A percentile compares a stretch with the other conserved stretches of the same genome.
phyloP scores from a whole-genome alignment of 1,140 invertebrate genomes.

The Trachelipus rathkii region DNA sequence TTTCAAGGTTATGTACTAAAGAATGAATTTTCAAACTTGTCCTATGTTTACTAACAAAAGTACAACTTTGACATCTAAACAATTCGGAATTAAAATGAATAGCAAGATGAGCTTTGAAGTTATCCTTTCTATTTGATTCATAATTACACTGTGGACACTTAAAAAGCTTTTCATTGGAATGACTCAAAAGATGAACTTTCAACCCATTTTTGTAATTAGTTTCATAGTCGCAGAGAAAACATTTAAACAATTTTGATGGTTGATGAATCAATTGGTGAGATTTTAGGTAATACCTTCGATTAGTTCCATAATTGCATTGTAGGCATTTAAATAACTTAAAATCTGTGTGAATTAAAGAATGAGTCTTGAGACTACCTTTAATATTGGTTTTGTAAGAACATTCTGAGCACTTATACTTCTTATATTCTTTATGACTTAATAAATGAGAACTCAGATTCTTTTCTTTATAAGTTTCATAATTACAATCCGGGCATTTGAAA shows the following conservation, averaged over 20 bases:
- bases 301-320: slow-evolving; percentile 18
- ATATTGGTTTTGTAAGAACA: slow-evolving; percentile 22
- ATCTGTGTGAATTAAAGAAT: slow-evolving; percentile 22
- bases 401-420: slow-evolving; percentile 12
- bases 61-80: slow-evolving; percentile 19
- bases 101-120: slow-evolving; percentile 20
- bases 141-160: slow-evolving; percentile 19
- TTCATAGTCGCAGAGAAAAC: slow-evolving; percentile 9
- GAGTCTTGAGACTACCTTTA: slow-evolving; percentile 13
- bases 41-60: background rate
- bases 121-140: slow-evolving; percentile 14
- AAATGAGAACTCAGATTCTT: slow-evolving; percentile 19
- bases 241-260: slow-evolving; percentile 14
- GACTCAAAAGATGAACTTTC: too few relatives aligned
- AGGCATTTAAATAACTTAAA: slow-evolving; percentile 22
- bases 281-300: slow-evolving; percentile 20
- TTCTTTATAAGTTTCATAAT: slow-evolving; percentile 17
- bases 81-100: slow-evolving; percentile 17
- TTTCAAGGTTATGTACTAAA: background rate
- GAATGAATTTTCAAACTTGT: slow-evolving; percentile 16
- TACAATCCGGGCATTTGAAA: slow-evolving; percentile 16
- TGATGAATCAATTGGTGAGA: slow-evolving; percentile 23
- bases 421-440: slow-evolving; percentile 19
- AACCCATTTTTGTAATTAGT: too few relatives aligned
- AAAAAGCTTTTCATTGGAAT: slow-evolving; percentile 7